Evolutionary conservation across 2,113 vertebrate species (phyloP), one percentile per base, ranked within the genome.

Genomic region (Macrotus californicus): DNA sequence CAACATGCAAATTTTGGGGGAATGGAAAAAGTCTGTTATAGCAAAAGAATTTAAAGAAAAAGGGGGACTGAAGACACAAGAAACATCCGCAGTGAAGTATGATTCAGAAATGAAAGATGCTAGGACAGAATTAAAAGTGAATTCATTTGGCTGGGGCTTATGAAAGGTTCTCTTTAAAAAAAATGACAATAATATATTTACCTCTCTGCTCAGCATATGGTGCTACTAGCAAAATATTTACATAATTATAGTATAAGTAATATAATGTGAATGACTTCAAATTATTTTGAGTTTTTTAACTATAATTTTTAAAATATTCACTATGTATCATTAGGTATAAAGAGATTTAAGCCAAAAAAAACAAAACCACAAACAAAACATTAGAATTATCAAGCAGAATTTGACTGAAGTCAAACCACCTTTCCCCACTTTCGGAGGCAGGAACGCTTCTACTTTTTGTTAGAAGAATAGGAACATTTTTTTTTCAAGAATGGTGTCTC

Each of bases 401-500:
- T 93, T 52, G 29, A 52, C 2, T 81, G 59, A 96, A 56, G 73
- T 97, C 72, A 93, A 96, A 93, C 69, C 94, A 94, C 7, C 24
- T 50, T n/a, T 36, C 24, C 2, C 22, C 7, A 16, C 43, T 36
- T 95, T 95, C 36, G 48, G 39, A 46, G 31, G 6, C 75, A 34
- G 31, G 48, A 80, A 56, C 10, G 39, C 21, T 75, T 81, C 61
- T 84, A 46, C 54, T 67, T 75, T 73, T 91, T 75, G 89, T 66
- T 86, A 83, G 41, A 69, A 85, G 34, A 85, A 93, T 90, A 59
- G 19, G 34, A 88, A 41, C 11, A 29, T 59, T 1, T 48, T 69
- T 8, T 96, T 95, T 94, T 94, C 75, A 80, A 88, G 81, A 90
- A 90, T 77, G 59, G 34, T 77, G 36, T 94, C 85, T 96, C 92